Conservation (phyloP, 2,888 invertebrate species). For the Nomada ferruginata region DNA sequence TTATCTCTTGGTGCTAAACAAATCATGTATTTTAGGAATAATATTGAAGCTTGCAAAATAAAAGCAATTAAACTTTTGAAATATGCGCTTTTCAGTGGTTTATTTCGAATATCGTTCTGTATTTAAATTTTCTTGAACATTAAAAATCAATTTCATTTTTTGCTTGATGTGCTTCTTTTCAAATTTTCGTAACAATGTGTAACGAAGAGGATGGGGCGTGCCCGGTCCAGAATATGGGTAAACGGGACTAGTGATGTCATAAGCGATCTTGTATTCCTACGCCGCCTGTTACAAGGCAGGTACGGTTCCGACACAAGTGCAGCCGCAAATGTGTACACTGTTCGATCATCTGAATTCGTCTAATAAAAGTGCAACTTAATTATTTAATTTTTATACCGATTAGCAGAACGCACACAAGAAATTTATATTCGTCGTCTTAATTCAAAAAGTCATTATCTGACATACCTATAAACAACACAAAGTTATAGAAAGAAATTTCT, state of each 20-base stretch:
- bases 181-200: slow-evolving; percentile 40
- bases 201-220: slow-evolving; percentile 79
- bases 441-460: not conserved
- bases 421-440: not conserved
- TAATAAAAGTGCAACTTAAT: not conserved
- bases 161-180: not conserved
- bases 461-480: not conserved
- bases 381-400: not conserved
- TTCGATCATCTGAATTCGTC: slow-evolving; percentile 3
- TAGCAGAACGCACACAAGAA: not conserved
- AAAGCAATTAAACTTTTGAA: not conserved
- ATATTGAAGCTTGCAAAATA: not conserved
- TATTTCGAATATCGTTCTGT: not conserved
- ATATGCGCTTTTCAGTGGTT: not conserved
- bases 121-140: not conserved
- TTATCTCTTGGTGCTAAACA: not conserved
- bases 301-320: slow-evolving; percentile 43
- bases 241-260: slow-evolving; percentile 82
- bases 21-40: not conserved
- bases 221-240: slow-evolving; percentile 78
- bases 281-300: slow-evolving; percentile 67
- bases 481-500: not conserved
- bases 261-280: slow-evolving; percentile 79
- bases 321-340: not conserved
- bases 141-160: not conserved